phyloP scores from a whole-genome alignment of 2,113 vertebrate genomes.

The Chaetodon auriga region DNA sequence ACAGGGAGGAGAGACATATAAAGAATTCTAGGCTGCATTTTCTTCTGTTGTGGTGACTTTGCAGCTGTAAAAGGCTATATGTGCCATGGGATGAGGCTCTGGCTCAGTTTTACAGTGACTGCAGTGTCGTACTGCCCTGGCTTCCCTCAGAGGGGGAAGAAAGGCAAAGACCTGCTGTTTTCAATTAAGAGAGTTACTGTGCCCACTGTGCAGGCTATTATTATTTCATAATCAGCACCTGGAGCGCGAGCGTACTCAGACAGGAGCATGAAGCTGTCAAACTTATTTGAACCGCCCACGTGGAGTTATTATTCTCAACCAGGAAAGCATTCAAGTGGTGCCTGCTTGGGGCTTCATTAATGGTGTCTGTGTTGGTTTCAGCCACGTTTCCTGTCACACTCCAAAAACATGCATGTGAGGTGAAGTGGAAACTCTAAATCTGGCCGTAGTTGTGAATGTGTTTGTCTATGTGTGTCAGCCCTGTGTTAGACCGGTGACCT shows the following conservation, averaged over 20 bases:
- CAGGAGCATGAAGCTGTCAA: slow-evolving; percentile 27
- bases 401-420: not conserved
- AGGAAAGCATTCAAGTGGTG: not conserved
- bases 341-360: not conserved
- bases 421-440: slow-evolving; percentile 1
- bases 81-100: not conserved
- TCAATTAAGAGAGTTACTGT: slow-evolving; percentile 62
- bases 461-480: not conserved
- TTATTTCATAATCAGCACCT: slow-evolving; percentile 62
- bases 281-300: slow-evolving; percentile 29
- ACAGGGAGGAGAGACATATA: not conserved
- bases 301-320: slow-evolving; percentile 20
- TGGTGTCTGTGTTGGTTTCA: not conserved
- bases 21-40: not conserved
- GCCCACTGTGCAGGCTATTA: slow-evolving; percentile 48
- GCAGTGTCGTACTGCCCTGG: slow-evolving; percentile 22
- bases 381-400: not conserved
- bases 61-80: slow-evolving; percentile 26
- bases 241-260: slow-evolving; percentile 34
- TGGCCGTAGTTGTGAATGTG: not conserved
- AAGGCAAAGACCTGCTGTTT: slow-evolving; percentile 61
- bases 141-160: slow-evolving; percentile 32
- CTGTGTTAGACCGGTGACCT: slow-evolving; percentile 1
- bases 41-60: slow-evolving; percentile 32
- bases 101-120: slow-evolving; percentile 37